Percentiles rank a stretch among this genome's conserved stretches.
phyloP scores from a whole-genome alignment of 2,888 invertebrate genomes.

The Andrena camellia region DNA sequence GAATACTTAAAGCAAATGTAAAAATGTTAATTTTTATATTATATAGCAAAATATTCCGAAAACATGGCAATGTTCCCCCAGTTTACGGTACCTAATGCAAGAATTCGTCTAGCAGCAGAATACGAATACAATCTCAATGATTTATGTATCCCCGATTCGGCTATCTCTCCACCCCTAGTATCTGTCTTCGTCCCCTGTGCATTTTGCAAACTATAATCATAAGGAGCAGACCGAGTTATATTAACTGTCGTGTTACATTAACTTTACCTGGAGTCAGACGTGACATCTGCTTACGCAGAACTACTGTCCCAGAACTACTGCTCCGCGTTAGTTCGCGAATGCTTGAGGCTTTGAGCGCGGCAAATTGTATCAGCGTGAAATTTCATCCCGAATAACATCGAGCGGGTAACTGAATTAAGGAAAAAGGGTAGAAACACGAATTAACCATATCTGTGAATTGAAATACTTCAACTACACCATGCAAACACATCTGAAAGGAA shows the following conservation, averaged over 20 bases:
- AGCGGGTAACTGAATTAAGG: neutral
- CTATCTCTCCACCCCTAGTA: slow-evolving; percentile 37
- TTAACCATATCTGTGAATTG: neutral
- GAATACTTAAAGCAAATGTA: too few species aligned
- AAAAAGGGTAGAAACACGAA: neutral
- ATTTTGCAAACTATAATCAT: slow-evolving; percentile 53
- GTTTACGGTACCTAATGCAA: slow-evolving; percentile 24
- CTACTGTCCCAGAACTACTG: slow-evolving; percentile 15
- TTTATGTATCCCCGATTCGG: slow-evolving; percentile 64
- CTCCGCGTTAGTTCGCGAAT: neutral
- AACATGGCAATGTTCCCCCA: too few species aligned
- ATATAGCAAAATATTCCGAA: too few species aligned
- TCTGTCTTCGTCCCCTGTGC: slow-evolving; percentile 25
- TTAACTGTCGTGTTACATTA: slow-evolving; percentile 62
- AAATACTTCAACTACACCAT: too few species aligned
- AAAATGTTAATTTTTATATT: too few species aligned
- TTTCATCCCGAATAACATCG: neutral
- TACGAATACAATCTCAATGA: slow-evolving; percentile 64
- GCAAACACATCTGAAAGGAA: too few species aligned
- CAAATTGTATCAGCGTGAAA: neutral
- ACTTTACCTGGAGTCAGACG: slow-evolving; percentile 40
- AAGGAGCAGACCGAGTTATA: slow-evolving; percentile 59
- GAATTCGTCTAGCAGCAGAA: slow-evolving; percentile 25
- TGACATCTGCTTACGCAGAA: slow-evolving; percentile 45
- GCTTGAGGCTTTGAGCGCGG: slow-evolving; percentile 9